Percentiles rank a stretch among this genome's conserved stretches.
Evolutionary conservation across 2,888 invertebrate genomes (phyloP).

Genomic region (Lamproptera curius): DNA sequence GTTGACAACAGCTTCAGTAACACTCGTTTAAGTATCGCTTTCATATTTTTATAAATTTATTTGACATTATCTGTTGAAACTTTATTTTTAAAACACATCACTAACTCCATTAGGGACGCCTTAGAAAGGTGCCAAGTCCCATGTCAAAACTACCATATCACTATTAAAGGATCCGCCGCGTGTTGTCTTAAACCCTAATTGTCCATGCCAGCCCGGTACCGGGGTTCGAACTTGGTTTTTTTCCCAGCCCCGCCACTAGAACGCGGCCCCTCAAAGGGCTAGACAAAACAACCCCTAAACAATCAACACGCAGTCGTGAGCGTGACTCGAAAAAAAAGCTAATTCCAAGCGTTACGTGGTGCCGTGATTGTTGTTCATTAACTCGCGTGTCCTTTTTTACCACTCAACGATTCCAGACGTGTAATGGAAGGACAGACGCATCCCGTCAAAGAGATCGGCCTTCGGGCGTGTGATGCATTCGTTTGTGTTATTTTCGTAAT

Average conservation of each 20-base stretch:
- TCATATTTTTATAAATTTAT: too few species aligned
- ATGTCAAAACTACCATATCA: too few species aligned
- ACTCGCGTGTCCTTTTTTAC: constrained; percentile 39
- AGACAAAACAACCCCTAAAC: constrained; percentile 25
- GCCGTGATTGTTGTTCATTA: constrained; percentile 36
- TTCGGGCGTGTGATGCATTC: constrained; percentile 59
- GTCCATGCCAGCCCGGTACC: neutral
- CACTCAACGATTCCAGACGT: constrained; percentile 52
- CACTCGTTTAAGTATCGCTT: too few species aligned
- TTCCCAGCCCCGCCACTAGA: neutral
- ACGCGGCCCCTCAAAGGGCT: constrained; percentile 12
- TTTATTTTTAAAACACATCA: too few species aligned
- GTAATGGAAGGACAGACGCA: constrained; percentile 48
- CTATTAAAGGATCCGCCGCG: too few species aligned
- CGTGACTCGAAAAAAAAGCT: constrained; percentile 44
- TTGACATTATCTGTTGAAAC: too few species aligned
- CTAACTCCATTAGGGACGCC: too few species aligned
- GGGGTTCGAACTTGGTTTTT: neutral
- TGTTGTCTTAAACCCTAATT: neutral
- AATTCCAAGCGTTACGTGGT: constrained; percentile 47
- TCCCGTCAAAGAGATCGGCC: constrained; percentile 44
- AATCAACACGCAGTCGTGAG: constrained; percentile 28
- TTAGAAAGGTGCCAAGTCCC: too few species aligned
- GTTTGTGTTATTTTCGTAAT: constrained; percentile 26
- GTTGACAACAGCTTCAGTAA: too few species aligned